Evolutionary conservation across 2,888 invertebrate genomes (phyloP), one percentile per base, ranked within the genome.

Genomic region (Ochlodes sylvanus): DNA sequence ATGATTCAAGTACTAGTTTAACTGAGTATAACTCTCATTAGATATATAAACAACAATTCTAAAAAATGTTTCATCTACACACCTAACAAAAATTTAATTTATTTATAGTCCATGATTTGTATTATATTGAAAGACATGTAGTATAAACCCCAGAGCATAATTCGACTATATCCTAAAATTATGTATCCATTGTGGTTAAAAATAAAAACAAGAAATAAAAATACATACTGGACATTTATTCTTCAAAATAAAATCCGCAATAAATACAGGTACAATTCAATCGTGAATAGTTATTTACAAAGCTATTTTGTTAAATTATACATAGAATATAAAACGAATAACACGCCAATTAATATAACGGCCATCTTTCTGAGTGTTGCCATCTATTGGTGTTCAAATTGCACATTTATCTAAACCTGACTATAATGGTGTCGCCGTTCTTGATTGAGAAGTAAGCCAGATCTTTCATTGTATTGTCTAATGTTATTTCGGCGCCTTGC

Each of bases 391-490:
- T 61, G 7, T 57, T 21, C 1, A 67, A 63, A 62, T 63, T 47
- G 50, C 38, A 64, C 75, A 80, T 76, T 85, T 90, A 93, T 78
- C 89, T 88, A 94, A 95, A 96, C 77, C 95, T 94, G 9, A 96
- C 96, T 70, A 96, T 88, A 75, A 98, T 96, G 69, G 94, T 95
- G 88, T 98, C 98, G 70, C 97, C 97, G 78, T 96, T 96, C 89
- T 97, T 96, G 50, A 98, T 92, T 0, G 98, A 97, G 88, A 96
- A 98, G 85, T 96, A 97, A 60, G 95, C 95, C 52, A 98, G 89
- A 79, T 97, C 96, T 85, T 97, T 97, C 79, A 97, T 95, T 69
- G 95, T 96, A 83, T 98, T 98, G 73, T 98, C 97, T 74, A 98
- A 86, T 68, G 93, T 91, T 75, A 98, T 96, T 81, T 96, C 95